Percentiles rank a stretch among this genome's conserved stretches.
Conservation (phyloP, 2,797 vertebrate species). For the Macroramphosus scolopax region DNA sequence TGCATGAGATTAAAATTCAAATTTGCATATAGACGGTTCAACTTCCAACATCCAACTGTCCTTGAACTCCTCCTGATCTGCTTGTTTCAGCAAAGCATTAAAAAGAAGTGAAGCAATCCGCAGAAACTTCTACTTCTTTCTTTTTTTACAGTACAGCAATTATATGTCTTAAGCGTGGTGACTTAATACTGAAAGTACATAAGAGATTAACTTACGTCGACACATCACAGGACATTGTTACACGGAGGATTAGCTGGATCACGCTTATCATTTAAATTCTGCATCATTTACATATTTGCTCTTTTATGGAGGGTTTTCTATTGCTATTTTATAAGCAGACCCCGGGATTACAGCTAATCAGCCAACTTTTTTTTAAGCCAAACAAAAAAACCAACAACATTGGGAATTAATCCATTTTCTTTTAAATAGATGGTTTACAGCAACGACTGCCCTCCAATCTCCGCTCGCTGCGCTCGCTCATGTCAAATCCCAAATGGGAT, state of each 20-base stretch:
- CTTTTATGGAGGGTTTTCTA: constrained; percentile 5
- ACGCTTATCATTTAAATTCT: background rate
- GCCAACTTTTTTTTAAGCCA: constrained; percentile 7
- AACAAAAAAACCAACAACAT: constrained; percentile 2
- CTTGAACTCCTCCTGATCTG: no score
- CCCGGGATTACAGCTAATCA: constrained; percentile 11
- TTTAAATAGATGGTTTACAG: background rate
- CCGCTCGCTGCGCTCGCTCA: no score
- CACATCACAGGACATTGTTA: background rate
- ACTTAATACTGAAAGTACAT: constrained; percentile 1
- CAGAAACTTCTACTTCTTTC: no score
- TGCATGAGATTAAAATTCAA: no score
- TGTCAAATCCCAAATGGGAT: constrained; percentile 62
- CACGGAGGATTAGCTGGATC: constrained; percentile 5
- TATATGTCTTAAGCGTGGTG: constrained; percentile 6
- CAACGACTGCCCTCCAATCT: no score
- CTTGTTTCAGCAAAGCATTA: no score
- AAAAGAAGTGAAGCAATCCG: no score
- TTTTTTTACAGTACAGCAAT: background rate
- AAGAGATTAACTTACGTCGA: background rate
- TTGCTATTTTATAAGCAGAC: constrained; percentile 1
- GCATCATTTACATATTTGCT: constrained; percentile 9
- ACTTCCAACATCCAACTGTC: no score
- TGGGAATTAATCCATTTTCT: constrained; percentile 29
- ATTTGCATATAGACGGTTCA: no score